phyloP scores from a whole-genome alignment of 2,888 invertebrate species.

The Drosophila rellima region DNA sequence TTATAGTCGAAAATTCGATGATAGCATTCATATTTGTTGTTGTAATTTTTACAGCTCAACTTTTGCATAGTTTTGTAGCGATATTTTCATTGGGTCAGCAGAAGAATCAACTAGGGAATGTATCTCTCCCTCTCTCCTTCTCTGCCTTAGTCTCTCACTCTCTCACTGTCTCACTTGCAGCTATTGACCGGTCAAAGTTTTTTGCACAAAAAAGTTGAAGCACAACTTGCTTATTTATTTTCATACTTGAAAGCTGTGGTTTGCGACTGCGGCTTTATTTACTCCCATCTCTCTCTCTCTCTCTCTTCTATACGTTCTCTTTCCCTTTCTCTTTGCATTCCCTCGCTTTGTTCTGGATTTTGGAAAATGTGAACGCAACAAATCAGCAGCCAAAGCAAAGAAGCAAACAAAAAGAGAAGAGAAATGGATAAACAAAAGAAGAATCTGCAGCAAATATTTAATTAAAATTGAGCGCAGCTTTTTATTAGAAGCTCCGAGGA shows the following conservation, averaged over 20 bases:
- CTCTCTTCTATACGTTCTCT: neutral
- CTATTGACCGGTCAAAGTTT: constrained; percentile 50
- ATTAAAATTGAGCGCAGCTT: constrained; percentile 57
- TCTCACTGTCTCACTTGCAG: constrained; percentile 1
- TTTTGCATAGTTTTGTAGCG: constrained; percentile 40
- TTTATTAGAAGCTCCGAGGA: neutral
- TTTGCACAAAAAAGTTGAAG: constrained; percentile 25
- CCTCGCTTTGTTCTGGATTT: constrained; percentile 12
- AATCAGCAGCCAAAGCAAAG: constrained; percentile 25
- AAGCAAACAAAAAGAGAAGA: neutral
- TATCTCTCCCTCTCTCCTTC: neutral
- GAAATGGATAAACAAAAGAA: constrained; percentile 13
- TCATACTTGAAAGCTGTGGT: constrained; percentile 62
- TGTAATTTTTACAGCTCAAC: constrained; percentile 16
- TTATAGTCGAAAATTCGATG: neutral
- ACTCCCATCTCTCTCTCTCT: neutral
- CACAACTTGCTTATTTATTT: constrained; percentile 67
- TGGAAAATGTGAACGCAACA: constrained; percentile 35
- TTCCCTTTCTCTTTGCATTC: neutral
- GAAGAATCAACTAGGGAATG: constrained; percentile 14
- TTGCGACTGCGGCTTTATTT: constrained; percentile 33
- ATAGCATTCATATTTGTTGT: constrained; percentile 4
- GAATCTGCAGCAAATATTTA: constrained; percentile 59
- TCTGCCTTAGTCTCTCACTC: neutral
- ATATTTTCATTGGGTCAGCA: constrained; percentile 46